A percentile compares a stretch with the other conserved stretches of the same genome.
Conservation (phyloP, 2,888 invertebrate genomes). For the Deilephila porcellus region DNA sequence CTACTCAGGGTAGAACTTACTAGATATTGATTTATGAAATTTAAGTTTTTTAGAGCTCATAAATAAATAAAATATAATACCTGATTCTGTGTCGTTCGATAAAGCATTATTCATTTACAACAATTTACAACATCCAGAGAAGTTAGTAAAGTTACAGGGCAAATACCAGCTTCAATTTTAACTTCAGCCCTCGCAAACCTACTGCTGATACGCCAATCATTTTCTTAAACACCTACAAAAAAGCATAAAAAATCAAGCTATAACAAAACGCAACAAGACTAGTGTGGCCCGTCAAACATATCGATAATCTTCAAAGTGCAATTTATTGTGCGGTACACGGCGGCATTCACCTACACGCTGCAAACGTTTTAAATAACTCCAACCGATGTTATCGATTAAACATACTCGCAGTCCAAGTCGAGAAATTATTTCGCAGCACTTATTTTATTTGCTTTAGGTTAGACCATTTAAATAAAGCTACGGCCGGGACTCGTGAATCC, state of each 20-base stretch:
- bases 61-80: too few species aligned
- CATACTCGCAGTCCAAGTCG: slow-evolving; percentile 50
- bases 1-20: too few species aligned
- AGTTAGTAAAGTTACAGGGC: too few species aligned
- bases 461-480: slow-evolving; percentile 14
- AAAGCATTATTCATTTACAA: too few species aligned
- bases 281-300: slow-evolving; percentile 61
- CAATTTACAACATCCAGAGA: too few species aligned
- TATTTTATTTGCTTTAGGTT: slow-evolving; percentile 54
- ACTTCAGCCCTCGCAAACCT: too few species aligned
- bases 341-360: slow-evolving; percentile 62
- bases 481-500: slow-evolving; percentile 31
- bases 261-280: slow-evolving; percentile 48
- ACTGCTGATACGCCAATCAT: too few species aligned
- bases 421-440: slow-evolving; percentile 43
- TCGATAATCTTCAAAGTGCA: slow-evolving; percentile 64
- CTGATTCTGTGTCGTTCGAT: too few species aligned
- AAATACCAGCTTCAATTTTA: too few species aligned
- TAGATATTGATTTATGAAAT: too few species aligned
- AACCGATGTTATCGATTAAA: slow-evolving; percentile 64
- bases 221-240: neutral
- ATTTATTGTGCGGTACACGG: slow-evolving; percentile 67
- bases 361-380: slow-evolving; percentile 64
- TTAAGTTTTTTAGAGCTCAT: too few species aligned
- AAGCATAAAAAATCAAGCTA: slow-evolving; percentile 40